A percentile compares a stretch with the other conserved stretches of the same genome.
Conservation (phyloP, 2,113 vertebrate species). For the Oncorhynchus masou region DNA sequence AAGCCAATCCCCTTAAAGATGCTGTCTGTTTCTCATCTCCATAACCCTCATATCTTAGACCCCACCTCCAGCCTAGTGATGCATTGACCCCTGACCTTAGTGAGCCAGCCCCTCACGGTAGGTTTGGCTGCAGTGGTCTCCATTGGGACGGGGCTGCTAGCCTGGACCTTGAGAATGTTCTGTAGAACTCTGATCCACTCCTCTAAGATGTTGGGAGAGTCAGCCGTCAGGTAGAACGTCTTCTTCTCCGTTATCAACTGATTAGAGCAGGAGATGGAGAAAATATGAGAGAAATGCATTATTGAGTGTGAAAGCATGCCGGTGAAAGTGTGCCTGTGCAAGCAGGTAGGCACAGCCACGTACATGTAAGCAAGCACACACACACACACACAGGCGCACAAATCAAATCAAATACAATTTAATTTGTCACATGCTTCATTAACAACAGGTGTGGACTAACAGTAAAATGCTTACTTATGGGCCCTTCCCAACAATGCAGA, state of each 20-base stretch:
- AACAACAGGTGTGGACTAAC: too few relatives aligned
- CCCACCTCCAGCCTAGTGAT: too few relatives aligned
- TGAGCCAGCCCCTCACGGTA: constrained; percentile 84
- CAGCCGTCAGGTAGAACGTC: constrained; percentile 85
- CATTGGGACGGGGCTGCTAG: constrained; percentile 68
- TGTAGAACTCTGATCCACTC: constrained; percentile 90
- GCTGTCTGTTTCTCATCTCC: too few relatives aligned
- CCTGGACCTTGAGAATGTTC: constrained; percentile 84
- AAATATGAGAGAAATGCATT: constrained; percentile 9
- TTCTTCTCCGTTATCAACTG: constrained; percentile 87
- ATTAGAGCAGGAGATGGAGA: constrained; percentile 14
- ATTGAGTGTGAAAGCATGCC: neutral
- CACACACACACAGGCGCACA: too few relatives aligned
- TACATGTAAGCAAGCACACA: too few relatives aligned
- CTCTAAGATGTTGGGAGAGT: constrained; percentile 88
- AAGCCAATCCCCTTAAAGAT: too few relatives aligned
- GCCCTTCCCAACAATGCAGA: too few relatives aligned
- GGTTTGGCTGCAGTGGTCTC: constrained; percentile 75
- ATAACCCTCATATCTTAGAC: too few relatives aligned
- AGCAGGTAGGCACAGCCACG: neutral
- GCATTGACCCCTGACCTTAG: constrained; percentile 76
- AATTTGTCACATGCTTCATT: too few relatives aligned
- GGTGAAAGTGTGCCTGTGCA: constrained; percentile 1
- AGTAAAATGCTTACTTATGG: too few relatives aligned
- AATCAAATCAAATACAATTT: too few relatives aligned